Base-by-base conservation (phyloP, 2,113 vertebrate genomes). In the Axis porcinus region DNA sequence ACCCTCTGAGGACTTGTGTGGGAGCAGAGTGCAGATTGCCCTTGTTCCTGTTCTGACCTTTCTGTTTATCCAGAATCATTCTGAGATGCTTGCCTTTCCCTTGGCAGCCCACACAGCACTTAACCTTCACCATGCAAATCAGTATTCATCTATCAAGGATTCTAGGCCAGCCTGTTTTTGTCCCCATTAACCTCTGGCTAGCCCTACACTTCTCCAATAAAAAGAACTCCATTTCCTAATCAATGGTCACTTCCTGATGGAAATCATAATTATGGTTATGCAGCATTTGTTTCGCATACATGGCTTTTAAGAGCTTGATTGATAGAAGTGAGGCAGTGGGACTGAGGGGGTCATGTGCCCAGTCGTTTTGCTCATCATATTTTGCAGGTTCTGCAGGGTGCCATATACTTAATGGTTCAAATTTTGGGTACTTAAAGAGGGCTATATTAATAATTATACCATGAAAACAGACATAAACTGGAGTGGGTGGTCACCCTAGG, bases 171-270 rank as follows among this genome's bases (percentile, higher is more conserved):
- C 17, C 92, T 94, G 93, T 85, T 95, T 97, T 97, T 96, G 96
- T 98, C 95, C 95, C 97, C 97, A 98, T 98, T 98, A 98, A 98
- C 97, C 95, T 98, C 93, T 98, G 96, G 96, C 94, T 98, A 97
- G 97, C 86, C 95, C 94, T 92, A 96, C 91, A 94, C 62, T 97
- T 91, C 83, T 95, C 94, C 97, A 97, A 97, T 97, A 97, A 98
- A 97, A 93, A 93, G 89, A 96, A 76, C 62, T 97, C 93, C 95
- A 97, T 97, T 94, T 98, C 86, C 88, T 97, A 91, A 97, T 97
- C 96, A 97, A 82, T 98, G 97, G 94, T 97, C 88, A 97, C 93
- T 97, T 98, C 96, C 83, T 74, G 13, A 50, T 95, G 92, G 92
- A 92, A 97, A 97, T 97, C 88, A 92, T 94, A 97, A 97, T 98